Base-by-base conservation (phyloP, 2,888 invertebrate species). In the Creontiades dilutus region DNA sequence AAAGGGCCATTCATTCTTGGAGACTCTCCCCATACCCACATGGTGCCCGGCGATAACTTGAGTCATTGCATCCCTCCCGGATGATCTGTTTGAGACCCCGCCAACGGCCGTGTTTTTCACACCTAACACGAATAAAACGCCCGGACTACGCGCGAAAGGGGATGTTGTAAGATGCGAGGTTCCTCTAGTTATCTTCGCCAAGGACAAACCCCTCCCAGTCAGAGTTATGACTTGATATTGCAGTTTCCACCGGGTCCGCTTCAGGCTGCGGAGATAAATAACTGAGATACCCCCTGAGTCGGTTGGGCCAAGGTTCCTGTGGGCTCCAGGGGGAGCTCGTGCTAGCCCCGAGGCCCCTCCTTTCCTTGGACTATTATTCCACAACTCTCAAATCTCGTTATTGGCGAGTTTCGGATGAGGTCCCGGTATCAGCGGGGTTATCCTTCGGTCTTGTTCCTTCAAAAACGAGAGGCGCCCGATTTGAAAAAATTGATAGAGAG, bases 281-380 rank as follows among this genome's bases (percentile, higher is more conserved):
- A 68, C 68, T 68, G 19, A 68, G 68, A 68, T 68, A 68, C 68
- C 68, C 68, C 68, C 23, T 11, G 68, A 23, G 23, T 23, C 23
- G 68, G 68, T 27, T 19, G 19, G 68, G 68, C 68, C 68, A 68
- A 68, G 68, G 68, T 19, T 19, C 37, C 37, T 9, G 47, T 14
- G 13, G 5, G 46, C 78, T 47, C 46, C 78, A 37, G 78, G 78
- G 78, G 47, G 16, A 78, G 78, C 78, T 78, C 78, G 78, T 78
- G 78, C 78, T n/a, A n/a, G 78, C 78, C 78, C 78, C 19, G n/a
- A 78, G 78, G 78, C 46, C 78, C 19, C 78, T 78, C 78, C 46
- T 78, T 78, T 78, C 78, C 78, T 78, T 78, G 78, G 78, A 78
- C 78, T 78, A 78, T 78, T 78, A 78, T 78, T 78, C 78, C 78